Base-by-base conservation (phyloP, 2,797 vertebrate genomes). In the Rhinoraja longicauda region DNA sequence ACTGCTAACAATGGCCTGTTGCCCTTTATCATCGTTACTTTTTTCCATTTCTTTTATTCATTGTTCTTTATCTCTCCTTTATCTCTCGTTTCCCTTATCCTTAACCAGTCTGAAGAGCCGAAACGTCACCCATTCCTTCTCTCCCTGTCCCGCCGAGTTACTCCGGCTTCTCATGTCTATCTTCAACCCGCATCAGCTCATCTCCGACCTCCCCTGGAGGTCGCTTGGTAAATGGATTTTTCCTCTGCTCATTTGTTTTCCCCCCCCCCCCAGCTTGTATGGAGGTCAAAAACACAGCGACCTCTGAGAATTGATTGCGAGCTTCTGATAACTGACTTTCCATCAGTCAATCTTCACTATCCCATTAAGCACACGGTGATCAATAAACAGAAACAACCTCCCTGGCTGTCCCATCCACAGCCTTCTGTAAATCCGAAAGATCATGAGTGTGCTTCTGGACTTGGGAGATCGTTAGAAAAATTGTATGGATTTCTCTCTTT, bases 331-430 rank as follows among this genome's bases (percentile, higher is more conserved):
- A 64, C 72, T 90, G 21, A 15, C 73, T 72, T 93, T 0, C 93
- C 92, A 95, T 95, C 94, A 94, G 93, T 95, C 95, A 95, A 93
- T 93, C 94, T 95, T 94, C 94, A 39, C 93, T 91, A 45, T 90
- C 91, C 93, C 39, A 39, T 93, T 93, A 93, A 88, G 72, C 91
- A 90, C 93, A 93, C 84, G 90, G 94, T 45, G 92, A 93, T 93
- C 84, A 93, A 93, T 93, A 93, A 72, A 84, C 93, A 93, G 26
- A 90, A 70, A 53, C 53, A 62, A 45, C 21, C 13, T 79, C 94
- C 72, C 81, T 94, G 94, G 94, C 93, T 82, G 93, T 93, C 93
- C 93, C n/a, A n/a, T 21, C 36, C 79, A 94, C 94, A 94, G 70
- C 1, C 29, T 19, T 64, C 82, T 32, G 26, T 17, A 93, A 94